Conservation (phyloP, 1,140 invertebrate species). For the Ditylenchus dipsaci region DNA sequence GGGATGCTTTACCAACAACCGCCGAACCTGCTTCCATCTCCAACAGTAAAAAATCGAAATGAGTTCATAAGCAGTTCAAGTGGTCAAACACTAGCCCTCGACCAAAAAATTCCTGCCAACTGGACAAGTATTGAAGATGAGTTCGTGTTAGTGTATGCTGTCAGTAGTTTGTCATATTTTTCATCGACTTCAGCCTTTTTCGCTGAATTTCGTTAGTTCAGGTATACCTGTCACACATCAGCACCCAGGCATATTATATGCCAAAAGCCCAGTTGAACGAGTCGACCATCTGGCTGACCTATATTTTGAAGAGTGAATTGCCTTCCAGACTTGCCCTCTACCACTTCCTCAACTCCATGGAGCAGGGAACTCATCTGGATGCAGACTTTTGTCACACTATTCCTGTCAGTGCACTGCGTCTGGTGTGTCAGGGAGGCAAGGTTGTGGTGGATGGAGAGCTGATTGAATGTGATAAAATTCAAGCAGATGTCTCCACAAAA, state of each 20-base stretch:
- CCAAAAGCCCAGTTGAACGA: conserved; percentile 30
- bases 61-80: too few relatives aligned
- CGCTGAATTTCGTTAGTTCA: conserved; percentile 15
- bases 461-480: background rate
- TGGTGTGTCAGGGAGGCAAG: background rate
- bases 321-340: background rate
- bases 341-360: background rate
- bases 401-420: background rate
- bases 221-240: conserved; percentile 25
- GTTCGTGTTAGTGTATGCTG: conserved; percentile 29
- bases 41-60: too few relatives aligned
- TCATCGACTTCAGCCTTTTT: too few relatives aligned
- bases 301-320: conserved; percentile 12
- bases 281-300: conserved; percentile 19
- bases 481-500: background rate
- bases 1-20: too few relatives aligned
- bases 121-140: conserved; percentile 28
- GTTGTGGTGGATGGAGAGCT: background rate
- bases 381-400: background rate
- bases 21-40: too few relatives aligned
- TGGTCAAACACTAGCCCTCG: background rate
- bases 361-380: background rate
- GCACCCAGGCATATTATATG: conserved; percentile 10
- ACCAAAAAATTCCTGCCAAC: conserved; percentile 24
- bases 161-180: too few relatives aligned